Evolutionary conservation across 2,888 invertebrate species (phyloP).

Genomic region (Euzophera pinguis): DNA sequence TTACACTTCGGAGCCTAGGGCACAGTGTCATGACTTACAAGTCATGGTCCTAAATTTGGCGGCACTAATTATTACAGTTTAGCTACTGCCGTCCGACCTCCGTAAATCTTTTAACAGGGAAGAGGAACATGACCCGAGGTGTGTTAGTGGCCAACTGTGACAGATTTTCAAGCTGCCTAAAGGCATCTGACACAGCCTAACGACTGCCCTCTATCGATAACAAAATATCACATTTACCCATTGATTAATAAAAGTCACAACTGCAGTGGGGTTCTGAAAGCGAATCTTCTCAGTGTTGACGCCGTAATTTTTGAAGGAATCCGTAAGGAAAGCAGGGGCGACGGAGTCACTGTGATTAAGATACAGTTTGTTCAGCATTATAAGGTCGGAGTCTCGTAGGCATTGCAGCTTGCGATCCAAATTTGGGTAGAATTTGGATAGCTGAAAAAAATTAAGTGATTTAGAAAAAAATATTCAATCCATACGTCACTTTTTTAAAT

Average conservation of each 20-base stretch:
- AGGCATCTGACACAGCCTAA: no score
- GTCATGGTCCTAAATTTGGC: no score
- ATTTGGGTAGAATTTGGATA: slow-evolving; percentile 26
- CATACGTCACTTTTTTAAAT: no score
- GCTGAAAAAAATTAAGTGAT: slow-evolving; percentile 28
- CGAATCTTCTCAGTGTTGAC: slow-evolving; percentile 44
- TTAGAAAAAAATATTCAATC: neutral
- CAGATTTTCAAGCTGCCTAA: no score
- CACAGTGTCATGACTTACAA: no score
- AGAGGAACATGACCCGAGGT: no score
- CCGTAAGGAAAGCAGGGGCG: slow-evolving; percentile 27
- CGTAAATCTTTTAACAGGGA: no score
- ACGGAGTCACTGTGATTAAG: slow-evolving; percentile 38
- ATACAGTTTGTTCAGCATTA: slow-evolving; percentile 42
- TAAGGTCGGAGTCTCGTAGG: slow-evolving; percentile 27
- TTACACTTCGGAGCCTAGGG: no score
- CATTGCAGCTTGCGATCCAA: slow-evolving; percentile 12
- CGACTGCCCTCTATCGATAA: no score
- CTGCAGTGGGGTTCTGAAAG: slow-evolving; percentile 35
- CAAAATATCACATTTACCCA: slow-evolving; percentile 32
- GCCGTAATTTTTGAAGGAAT: slow-evolving; percentile 33
- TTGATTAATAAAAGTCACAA: slow-evolving; percentile 42
- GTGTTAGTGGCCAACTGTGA: no score
- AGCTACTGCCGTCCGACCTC: no score
- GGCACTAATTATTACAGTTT: no score